Evolutionary conservation across 2,113 vertebrate species (phyloP), one percentile per base, ranked within the genome.

Genomic region (Alexandromys fortis): DNA sequence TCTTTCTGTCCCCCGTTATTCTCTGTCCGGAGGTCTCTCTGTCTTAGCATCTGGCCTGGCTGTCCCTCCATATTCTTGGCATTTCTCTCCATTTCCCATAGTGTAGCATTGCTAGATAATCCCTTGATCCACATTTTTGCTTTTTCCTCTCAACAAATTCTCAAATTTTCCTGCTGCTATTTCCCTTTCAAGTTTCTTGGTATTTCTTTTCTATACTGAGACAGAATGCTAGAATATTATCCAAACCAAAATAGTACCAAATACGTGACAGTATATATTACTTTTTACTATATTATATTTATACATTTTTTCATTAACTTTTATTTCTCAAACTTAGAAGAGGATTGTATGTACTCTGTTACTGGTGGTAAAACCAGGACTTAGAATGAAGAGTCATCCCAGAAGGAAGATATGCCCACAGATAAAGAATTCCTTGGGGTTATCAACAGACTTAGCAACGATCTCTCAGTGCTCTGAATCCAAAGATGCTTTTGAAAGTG

Each of bases 351-450:
- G 24, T 52, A 52, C 68, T 95, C 2, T 82, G 35, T 95, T 95
- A 73, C 63, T 97, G 93, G 72, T 90, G 75, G 77, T 92, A 58
- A 97, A 95, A 91, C 45, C 72, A 95, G 47, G 42, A 89, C 77
- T 72, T 47, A 92, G 47, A 70, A 90, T 67, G 76, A 96, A 85
- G 70, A 65, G 4, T 67, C 72, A n/a, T 86, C n/a, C 65, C 90
- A 88, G 11, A 82, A 92, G 76, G 87, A 96, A 55, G 95, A 91
- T 76, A 76, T 26, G 17, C n/a, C 81, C 67, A 55, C 85, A 75
- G 92, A 96, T 52, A 38, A 4, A 19, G 75, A 95, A 79, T 87
- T 86, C 68, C 42, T 92, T 61, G 79, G 83, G 70, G n/a, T 92
- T 49, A 58, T 77, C 82, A 95, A 93, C 45, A 95, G 86, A 90